Percentiles rank a stretch among this genome's conserved stretches.
Evolutionary conservation across 2,888 invertebrate species (phyloP).

Genomic region (Eilema depressum): DNA sequence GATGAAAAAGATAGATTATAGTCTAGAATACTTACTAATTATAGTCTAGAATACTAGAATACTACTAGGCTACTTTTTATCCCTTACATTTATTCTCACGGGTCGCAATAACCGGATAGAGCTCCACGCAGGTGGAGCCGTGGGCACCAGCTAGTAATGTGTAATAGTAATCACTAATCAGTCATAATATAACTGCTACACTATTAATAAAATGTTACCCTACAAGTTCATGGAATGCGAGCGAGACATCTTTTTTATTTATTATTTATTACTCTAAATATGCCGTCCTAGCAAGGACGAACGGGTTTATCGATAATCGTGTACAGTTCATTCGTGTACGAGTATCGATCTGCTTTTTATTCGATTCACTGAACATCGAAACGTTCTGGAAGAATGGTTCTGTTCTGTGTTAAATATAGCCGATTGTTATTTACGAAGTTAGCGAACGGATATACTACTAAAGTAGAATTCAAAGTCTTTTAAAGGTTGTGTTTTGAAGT

Average conservation of each 20-base stretch:
- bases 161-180: no score
- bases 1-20: no score
- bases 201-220: conserved; percentile 15
- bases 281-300: conserved; percentile 47
- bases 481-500: not conserved
- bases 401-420: conserved; percentile 6
- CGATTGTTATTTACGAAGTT: conserved; percentile 6
- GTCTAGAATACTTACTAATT: no score
- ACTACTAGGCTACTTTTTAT: no score
- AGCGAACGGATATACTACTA: not conserved
- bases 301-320: conserved; percentile 41
- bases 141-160: no score
- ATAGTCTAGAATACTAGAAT: no score
- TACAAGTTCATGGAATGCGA: conserved; percentile 33
- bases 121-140: no score
- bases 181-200: not conserved
- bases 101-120: no score
- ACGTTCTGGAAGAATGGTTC: conserved; percentile 14
- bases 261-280: conserved; percentile 35
- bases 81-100: no score
- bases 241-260: conserved; percentile 32
- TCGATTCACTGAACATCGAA: conserved; percentile 27
- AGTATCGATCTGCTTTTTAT: conserved; percentile 35
- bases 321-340: conserved; percentile 42
- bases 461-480: not conserved